phyloP scores from a whole-genome alignment of 2,797 vertebrate species.

The Pyrocephalus nanus region DNA sequence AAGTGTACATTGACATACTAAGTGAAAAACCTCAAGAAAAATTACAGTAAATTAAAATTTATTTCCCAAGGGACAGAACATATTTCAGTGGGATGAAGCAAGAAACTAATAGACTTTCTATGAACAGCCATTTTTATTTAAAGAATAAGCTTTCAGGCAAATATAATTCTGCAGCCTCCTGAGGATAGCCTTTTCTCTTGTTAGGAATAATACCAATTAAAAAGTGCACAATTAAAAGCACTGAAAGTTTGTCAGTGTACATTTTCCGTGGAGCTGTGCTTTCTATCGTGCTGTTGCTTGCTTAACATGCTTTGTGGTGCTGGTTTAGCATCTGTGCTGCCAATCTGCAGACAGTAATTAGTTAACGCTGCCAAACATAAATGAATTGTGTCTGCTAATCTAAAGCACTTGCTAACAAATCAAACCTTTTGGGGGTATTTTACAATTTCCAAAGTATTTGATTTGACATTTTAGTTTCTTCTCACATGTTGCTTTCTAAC shows the following conservation, averaged over 20 bases:
- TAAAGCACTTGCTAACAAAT: conserved; percentile 59
- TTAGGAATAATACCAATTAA: conserved; percentile 74
- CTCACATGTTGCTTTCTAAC: neutral
- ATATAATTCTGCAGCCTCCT: conserved; percentile 60
- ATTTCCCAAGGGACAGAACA: conserved; percentile 75
- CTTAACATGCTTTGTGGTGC: conserved; percentile 56
- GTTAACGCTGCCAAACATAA: conserved; percentile 73
- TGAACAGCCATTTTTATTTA: conserved; percentile 69
- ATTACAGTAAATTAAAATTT: conserved; percentile 76
- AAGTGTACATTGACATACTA: conserved; percentile 52
- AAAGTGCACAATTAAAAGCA: conserved; percentile 69
- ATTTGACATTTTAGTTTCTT: neutral
- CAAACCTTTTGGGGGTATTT: conserved; percentile 46
- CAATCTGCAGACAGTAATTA: conserved; percentile 62
- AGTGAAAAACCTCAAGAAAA: conserved; percentile 69
- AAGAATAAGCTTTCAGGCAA: conserved; percentile 75
- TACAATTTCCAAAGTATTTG: neutral
- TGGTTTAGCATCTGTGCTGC: conserved; percentile 59
- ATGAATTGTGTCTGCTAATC: conserved; percentile 65
- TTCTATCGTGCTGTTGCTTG: conserved; percentile 35
- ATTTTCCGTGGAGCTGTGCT: conserved; percentile 66
- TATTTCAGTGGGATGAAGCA: conserved; percentile 70
- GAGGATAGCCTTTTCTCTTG: conserved; percentile 56
- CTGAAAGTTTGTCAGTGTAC: conserved; percentile 72
- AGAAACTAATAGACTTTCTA: conserved; percentile 71